Conservation (phyloP, 1,140 invertebrate genomes). For the Telenomus remus region DNA sequence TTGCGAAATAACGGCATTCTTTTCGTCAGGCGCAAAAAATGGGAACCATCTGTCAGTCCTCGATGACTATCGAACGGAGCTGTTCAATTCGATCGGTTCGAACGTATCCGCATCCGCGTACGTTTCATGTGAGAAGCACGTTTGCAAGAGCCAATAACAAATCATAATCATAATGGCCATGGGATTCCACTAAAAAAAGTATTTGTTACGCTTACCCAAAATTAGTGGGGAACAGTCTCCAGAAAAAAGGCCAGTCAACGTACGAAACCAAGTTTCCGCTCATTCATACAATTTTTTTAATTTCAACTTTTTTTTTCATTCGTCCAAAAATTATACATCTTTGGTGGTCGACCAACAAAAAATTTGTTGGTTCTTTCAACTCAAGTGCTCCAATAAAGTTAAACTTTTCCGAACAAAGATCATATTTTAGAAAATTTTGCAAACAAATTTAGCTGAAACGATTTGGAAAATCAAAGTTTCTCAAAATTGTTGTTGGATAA, state of each 20-base stretch:
- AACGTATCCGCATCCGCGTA: slow-evolving; percentile 60
- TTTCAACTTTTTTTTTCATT: slow-evolving; percentile 16
- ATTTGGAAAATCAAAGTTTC: too few species aligned
- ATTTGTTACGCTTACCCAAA: slow-evolving; percentile 65
- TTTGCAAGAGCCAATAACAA: slow-evolving; percentile 56
- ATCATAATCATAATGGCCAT: slow-evolving; percentile 61
- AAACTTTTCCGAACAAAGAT: too few species aligned
- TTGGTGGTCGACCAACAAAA: neutral
- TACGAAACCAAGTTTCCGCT: slow-evolving; percentile 28
- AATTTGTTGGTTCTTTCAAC: neutral
- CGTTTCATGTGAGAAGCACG: slow-evolving; percentile 58
- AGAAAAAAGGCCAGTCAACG: slow-evolving; percentile 33
- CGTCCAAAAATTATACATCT: neutral
- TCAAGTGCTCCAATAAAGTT: too few species aligned
- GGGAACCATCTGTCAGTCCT: slow-evolving; percentile 71
- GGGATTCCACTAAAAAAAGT: slow-evolving; percentile 61
- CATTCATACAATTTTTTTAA: slow-evolving; percentile 5
- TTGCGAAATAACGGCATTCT: slow-evolving; percentile 70
- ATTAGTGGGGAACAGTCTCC: slow-evolving; percentile 37
- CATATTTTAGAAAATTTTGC: too few species aligned
- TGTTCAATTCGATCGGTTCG: slow-evolving; percentile 60
- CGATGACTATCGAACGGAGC: slow-evolving; percentile 69
- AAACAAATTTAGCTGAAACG: too few species aligned
- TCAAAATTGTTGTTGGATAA: too few species aligned
- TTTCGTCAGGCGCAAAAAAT: slow-evolving; percentile 64